These are phyloP conservation scores for Cacoxenus indagator DNA, from an alignment of 2,888 invertebrate species.

Conservation along the genomic window DNA sequence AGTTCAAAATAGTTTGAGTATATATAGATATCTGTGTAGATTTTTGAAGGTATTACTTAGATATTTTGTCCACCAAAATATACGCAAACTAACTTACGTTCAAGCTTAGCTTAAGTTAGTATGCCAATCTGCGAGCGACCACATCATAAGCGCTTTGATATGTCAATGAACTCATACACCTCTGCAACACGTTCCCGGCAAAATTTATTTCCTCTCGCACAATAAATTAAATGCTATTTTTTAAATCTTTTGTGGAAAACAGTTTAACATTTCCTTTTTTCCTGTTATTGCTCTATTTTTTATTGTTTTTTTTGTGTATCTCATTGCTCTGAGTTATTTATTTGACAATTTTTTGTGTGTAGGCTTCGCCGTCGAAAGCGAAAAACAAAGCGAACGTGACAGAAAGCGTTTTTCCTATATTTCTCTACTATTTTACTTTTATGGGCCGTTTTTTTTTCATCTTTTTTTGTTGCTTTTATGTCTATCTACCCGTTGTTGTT, in stretches of 20 bases:
- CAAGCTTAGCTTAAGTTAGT: no score
- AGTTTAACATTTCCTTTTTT: background rate
- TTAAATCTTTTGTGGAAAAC: background rate
- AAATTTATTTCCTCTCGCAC: background rate
- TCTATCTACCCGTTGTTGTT: no score
- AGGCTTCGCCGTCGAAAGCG: constrained; percentile 4
- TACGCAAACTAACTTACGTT: no score
- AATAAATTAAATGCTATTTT: background rate
- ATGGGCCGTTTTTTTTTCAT: background rate
- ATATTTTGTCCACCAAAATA: no score
- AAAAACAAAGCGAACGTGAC: constrained; percentile 46
- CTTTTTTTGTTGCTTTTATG: no score
- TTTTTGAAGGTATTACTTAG: no score
- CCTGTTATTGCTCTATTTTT: background rate
- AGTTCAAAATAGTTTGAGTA: no score
- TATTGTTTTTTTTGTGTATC: background rate
- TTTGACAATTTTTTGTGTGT: constrained; percentile 20
- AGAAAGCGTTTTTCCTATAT: constrained; percentile 52
- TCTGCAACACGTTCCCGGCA: constrained; percentile 15
- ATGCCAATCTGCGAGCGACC: no score
- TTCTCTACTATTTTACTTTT: constrained; percentile 7
- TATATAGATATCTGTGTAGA: no score
- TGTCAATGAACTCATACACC: constrained; percentile 17
- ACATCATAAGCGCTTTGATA: constrained; percentile 4
- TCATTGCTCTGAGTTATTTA: constrained; percentile 9